These are phyloP conservation scores for Subacronicta megacephala DNA, from an alignment of 2,888 invertebrate species.

Conservation along the genomic window DNA sequence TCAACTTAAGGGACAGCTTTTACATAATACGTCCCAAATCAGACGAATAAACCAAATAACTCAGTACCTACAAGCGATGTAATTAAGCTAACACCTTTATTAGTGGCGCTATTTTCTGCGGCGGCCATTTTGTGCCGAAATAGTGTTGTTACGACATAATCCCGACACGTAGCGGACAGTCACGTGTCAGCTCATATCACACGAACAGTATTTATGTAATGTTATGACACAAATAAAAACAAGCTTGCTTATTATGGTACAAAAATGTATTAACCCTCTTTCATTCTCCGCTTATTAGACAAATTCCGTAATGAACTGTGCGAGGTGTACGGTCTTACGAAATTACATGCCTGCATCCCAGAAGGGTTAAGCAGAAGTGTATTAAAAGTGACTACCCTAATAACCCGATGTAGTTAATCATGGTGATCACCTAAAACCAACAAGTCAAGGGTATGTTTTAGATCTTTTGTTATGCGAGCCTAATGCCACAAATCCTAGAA, in stretches of 20 bases:
- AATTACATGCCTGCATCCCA: too few relatives aligned
- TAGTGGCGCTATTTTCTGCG: slow-evolving; percentile 21
- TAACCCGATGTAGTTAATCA: too few relatives aligned
- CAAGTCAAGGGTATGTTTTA: too few relatives aligned
- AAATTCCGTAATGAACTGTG: too few relatives aligned
- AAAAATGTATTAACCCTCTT: not conserved
- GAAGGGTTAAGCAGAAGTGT: too few relatives aligned
- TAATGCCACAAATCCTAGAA: too few relatives aligned
- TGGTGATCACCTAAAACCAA: too few relatives aligned
- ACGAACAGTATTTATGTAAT: slow-evolving; percentile 23
- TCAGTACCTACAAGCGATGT: slow-evolving; percentile 10
- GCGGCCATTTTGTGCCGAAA: slow-evolving; percentile 28
- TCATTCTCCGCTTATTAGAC: too few relatives aligned
- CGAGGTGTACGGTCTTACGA: too few relatives aligned
- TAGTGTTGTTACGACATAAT: slow-evolving; percentile 41
- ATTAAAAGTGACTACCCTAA: too few relatives aligned
- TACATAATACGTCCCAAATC: slow-evolving; percentile 3
- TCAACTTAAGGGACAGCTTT: too few relatives aligned
- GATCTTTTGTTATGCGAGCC: too few relatives aligned
- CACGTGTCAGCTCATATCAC: slow-evolving; percentile 26
- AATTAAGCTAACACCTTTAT: slow-evolving; percentile 35
- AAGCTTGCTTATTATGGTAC: not conserved
- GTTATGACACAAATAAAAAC: not conserved
- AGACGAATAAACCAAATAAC: slow-evolving; percentile 10
- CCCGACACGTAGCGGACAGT: slow-evolving; percentile 36